phyloP scores from a whole-genome alignment of 2,113 vertebrate species.

The Paralichthys olivaceus region DNA sequence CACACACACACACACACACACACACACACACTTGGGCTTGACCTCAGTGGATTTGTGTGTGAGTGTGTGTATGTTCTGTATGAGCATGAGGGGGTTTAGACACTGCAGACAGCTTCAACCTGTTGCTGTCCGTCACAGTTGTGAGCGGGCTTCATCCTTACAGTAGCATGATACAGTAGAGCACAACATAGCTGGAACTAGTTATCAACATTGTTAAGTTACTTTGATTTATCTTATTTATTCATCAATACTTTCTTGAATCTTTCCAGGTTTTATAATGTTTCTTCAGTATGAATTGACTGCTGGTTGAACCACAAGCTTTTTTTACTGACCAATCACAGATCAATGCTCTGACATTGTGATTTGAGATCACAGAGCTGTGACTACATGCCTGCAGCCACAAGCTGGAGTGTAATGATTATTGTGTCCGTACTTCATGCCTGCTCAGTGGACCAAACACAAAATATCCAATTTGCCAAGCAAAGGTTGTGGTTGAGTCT shows the following conservation, averaged over 20 bases:
- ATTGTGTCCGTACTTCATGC: slow-evolving; percentile 44
- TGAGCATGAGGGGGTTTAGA: slow-evolving; percentile 26
- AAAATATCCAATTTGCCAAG: slow-evolving; percentile 62
- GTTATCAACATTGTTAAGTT: neutral
- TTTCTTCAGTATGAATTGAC: neutral
- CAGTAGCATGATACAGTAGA: slow-evolving; percentile 50
- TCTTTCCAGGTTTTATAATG: neutral
- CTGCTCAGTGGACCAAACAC: slow-evolving; percentile 45
- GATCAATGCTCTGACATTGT: slow-evolving; percentile 62
- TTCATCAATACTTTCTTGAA: too few species aligned
- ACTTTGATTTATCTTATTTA: neutral
- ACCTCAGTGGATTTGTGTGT: slow-evolving; percentile 25
- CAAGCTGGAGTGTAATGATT: slow-evolving; percentile 60
- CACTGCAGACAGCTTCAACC: slow-evolving; percentile 56
- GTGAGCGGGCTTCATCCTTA: slow-evolving; percentile 54
- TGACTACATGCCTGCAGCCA: slow-evolving; percentile 45
- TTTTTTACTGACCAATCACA: neutral
- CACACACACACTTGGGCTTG: slow-evolving; percentile 15
- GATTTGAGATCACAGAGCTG: neutral
- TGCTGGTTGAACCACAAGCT: slow-evolving; percentile 17
- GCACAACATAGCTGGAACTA: neutral
- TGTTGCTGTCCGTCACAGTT: slow-evolving; percentile 75
- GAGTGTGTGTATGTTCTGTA: neutral
- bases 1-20: neutral
- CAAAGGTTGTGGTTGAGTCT: slow-evolving; percentile 52